Base-by-base conservation (phyloP, 2,113 vertebrate species). In the Mormoops blainvillei region DNA sequence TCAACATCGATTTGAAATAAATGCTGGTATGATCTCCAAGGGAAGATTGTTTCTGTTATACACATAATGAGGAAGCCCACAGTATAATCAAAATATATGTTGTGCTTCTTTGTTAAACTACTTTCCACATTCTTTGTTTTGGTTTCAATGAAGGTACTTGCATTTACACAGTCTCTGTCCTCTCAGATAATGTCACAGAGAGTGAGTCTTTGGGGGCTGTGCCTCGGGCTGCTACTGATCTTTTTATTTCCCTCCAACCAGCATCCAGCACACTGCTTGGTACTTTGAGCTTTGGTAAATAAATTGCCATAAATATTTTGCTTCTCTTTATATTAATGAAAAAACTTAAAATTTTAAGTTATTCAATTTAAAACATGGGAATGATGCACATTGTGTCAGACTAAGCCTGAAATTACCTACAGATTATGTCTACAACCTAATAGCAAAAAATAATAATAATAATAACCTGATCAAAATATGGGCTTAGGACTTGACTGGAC, bases 1-100 rank as follows among this genome's bases (percentile, higher is more conserved):
- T 98, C 98, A 98, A 95, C 98, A 98, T 98, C 97, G 98, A 99
- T 98, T 98, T 98, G 98, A 99, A 98, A 98, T 98, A 98, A 98
- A 98, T 97, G 98, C 98, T 98, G 86, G 96, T 87, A 73, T 81
- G 96, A 96, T 98, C 98, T 98, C 98, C 78, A 97, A 97, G 97
- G 98, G 97, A 98, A 98, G 96, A 97, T 81, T 91, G 97, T 97
- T 98, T 96, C 97, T 50, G 93, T 96, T 98, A 95, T 98, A 98
- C 98, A 98, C 94, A 97, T 97, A 96, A 97, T 89, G 96, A 96
- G 96, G 95, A 98, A 98, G 95, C 97, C 97, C 96, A 95, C 92
- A 96, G 87, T 96, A 97, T 96, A 97, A 98, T 97, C 97, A 97
- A 98, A 98, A 98, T 98, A 97, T 95, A 97, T 94, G 94, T 81